Evolutionary conservation across 1,140 invertebrate species (phyloP).

Genomic region (Ostrea denselamellosa): DNA sequence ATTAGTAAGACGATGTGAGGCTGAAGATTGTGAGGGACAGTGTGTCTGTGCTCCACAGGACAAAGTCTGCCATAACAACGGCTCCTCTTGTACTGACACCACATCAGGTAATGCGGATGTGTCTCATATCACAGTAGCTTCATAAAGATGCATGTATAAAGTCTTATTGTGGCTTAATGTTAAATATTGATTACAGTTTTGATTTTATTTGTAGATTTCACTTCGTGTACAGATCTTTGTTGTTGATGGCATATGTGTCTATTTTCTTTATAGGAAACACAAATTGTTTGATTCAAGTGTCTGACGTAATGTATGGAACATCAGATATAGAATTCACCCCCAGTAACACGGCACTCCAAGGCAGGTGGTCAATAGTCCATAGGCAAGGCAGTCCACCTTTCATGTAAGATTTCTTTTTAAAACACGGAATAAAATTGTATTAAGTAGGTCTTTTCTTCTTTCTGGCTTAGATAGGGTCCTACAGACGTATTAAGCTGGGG

Average conservation of each 20-base stretch:
- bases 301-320: background rate
- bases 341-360: conserved; percentile 18
- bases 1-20: conserved; percentile 52
- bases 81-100: background rate
- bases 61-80: conserved; percentile 45
- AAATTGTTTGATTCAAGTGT: background rate
- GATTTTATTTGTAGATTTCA: too few species aligned
- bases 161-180: background rate
- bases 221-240: too few species aligned
- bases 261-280: conserved; percentile 22
- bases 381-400: conserved; percentile 6
- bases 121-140: background rate
- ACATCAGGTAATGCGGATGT: conserved; percentile 5
- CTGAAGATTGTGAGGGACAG: conserved; percentile 58
- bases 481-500: background rate
- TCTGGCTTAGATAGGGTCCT: background rate
- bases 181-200: background rate
- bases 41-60: conserved; percentile 58
- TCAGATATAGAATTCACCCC: background rate
- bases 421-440: background rate
- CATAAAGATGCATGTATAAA: background rate
- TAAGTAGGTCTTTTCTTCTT: background rate
- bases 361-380: conserved; percentile 10
- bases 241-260: too few species aligned
- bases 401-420: background rate